Base-by-base conservation (phyloP, 2,888 invertebrate species). In the Dryocosmus kuriphilus region DNA sequence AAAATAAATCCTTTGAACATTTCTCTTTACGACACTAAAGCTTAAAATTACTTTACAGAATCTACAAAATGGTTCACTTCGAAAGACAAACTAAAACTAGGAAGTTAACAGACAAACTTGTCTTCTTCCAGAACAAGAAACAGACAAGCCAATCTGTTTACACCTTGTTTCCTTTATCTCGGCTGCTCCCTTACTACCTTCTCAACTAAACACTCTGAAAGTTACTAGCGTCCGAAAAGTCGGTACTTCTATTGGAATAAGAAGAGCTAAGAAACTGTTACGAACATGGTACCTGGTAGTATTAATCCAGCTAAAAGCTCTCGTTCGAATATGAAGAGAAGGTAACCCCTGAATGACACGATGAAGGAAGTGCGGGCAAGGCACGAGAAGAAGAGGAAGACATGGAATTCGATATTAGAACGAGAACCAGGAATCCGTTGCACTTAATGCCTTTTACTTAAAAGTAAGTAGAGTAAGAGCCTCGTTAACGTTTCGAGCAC, bases 231-330 rank as follows among this genome's bases (percentile, higher is more conserved):
- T 24, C 30, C 71, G 67, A 71, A 32, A 71, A 71, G 30, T 71
- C n/a, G 2, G 11, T 30, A 71, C 30, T 46, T 51, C 19, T 46
- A 71, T 46, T 71, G 14, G 41, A 67, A 67, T 8, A 57, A 24
- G 46, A 51, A 51, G 77, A 65, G 74, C 75, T 55, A 80, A 82
- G 79, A 85, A 82, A 82, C 79, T 82, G 80, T 85, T 83, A 79
- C 80, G 46, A 80, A 77, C 83, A 85, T 82, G 75, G 77, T 81
- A 83, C 78, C 71, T 75, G 75, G 81, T 83, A 78, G 81, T 83
- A 87, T 88, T 89, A 90, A 90, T 90, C 86, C 87, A 80, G 84
- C 88, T 89, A 90, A 90, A 88, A 89, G 89, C 89, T 86, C 81
- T 73, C 77, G 77, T 77, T 74, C 22, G 57, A 77, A 60, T 60